These are phyloP conservation scores for Parthenolecanium corni DNA, from an alignment of 2,888 invertebrate genomes.

Conservation along the genomic window DNA sequence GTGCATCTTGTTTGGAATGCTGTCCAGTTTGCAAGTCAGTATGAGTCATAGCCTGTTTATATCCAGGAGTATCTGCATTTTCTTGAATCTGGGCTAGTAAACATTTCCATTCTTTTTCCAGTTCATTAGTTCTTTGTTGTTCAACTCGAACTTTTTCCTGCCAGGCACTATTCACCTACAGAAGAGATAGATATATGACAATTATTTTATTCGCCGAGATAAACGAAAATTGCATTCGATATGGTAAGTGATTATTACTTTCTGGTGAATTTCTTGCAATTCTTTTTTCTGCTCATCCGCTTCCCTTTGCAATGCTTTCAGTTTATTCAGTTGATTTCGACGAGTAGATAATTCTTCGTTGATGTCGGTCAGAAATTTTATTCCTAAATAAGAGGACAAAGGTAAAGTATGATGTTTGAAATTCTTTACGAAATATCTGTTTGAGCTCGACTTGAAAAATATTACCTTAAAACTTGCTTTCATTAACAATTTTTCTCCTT, in stretches of 20 bases:
- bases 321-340: constrained; percentile 3
- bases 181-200: neutral
- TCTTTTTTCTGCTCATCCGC: constrained; percentile 22
- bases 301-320: constrained; percentile 16
- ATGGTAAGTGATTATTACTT: neutral
- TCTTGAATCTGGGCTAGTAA: constrained; percentile 8
- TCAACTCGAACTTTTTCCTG: constrained; percentile 18
- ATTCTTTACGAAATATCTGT: too few relatives aligned
- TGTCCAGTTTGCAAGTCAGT: constrained; percentile 8
- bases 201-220: neutral
- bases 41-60: constrained; percentile 25
- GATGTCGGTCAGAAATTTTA: constrained; percentile 21
- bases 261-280: constrained; percentile 8
- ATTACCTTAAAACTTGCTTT: neutral
- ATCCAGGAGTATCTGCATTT: constrained; percentile 26
- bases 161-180: constrained; percentile 19
- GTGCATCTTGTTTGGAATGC: constrained; percentile 15
- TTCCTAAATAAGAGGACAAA: constrained; percentile 4
- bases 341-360: constrained; percentile 7
- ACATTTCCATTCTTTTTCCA: constrained; percentile 22
- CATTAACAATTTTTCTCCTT: too few relatives aligned
- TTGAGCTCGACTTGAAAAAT: neutral
- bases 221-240: neutral
- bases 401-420: too few relatives aligned
- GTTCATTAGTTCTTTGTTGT: neutral